Base-by-base conservation (phyloP, 2,797 vertebrate genomes). In the Platalea minor region DNA sequence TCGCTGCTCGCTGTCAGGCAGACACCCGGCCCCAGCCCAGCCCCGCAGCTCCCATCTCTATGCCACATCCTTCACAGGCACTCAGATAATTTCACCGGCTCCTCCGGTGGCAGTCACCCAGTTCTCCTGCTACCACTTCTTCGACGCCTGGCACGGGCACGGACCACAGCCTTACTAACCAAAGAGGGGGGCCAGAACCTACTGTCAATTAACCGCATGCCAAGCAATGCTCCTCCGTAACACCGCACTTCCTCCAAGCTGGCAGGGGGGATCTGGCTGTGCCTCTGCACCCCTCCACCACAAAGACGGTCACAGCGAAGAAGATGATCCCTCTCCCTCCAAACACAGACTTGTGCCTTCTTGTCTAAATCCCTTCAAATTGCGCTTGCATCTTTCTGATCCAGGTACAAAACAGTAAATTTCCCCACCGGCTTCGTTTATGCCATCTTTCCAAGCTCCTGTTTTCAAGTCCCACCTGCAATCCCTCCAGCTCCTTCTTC, bases 111-210 rank as follows among this genome's bases (percentile, higher is more conserved):
- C 56, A 59, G 46, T 29, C 45, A 31, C 31, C 31, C 7, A 9
- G 54, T 28, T 23, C 37, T 60, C 23, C 53, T 1, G 3, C 39
- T 33, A 17, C 23, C 2, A 2, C 33, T n/a, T 33, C 81, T 89
- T 45, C 3, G 2, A 35, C 0, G 1, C 35, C 63, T n/a, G 48
- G 33, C 1, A 0, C 0, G 0, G 24, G 39, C 39, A 65, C 0
- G 0, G 76, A 31, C 41, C 8, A 1, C 45, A 57, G 60, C 48
- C 35, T 16, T 4, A 14, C 19, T 14, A 31, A 70, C 8, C 35
- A 35, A 84, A 72, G 1, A 9, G 28, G 2, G 31, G 25, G 20
- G 9, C 7, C 68, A 64, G 76, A 85, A 77, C n/a, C n/a, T 28
- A 14, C 75, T 45, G 29, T 16, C 92, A 72, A 10, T 41, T 10